Conservation (phyloP, 1,140 invertebrate genomes). For the Drosophila auraria region DNA sequence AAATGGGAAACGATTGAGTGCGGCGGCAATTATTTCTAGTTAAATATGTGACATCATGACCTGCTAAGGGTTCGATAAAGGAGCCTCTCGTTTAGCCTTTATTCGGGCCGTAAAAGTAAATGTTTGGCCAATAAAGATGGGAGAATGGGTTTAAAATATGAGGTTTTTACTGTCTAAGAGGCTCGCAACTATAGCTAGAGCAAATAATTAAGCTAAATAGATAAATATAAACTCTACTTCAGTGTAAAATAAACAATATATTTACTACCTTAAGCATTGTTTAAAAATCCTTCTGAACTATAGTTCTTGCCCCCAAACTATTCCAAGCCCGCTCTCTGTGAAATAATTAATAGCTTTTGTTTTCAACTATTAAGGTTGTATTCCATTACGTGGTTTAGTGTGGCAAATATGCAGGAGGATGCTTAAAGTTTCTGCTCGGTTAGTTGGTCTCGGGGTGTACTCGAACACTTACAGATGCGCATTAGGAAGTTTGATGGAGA, state of each 20-base stretch:
- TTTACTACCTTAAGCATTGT: no score
- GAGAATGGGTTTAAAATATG: neutral
- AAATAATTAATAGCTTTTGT: slow-evolving; percentile 14
- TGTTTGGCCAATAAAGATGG: slow-evolving; percentile 10
- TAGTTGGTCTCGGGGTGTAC: slow-evolving; percentile 8
- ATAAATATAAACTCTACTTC: neutral
- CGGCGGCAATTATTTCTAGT: slow-evolving; percentile 20
- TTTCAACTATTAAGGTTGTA: slow-evolving; percentile 13
- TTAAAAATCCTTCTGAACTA: no score
- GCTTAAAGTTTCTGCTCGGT: slow-evolving; percentile 6
- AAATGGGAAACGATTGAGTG: slow-evolving; percentile 19
- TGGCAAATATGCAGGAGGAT: slow-evolving; percentile 9
- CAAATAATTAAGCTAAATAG: neutral
- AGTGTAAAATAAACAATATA: no score
- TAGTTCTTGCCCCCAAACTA: neutral
- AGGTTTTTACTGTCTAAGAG: neutral
- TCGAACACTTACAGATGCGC: slow-evolving; percentile 44
- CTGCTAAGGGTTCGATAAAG: slow-evolving; percentile 1
- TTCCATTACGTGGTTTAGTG: neutral
- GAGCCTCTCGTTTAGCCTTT: neutral
- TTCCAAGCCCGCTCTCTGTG: no score
- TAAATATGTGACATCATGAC: neutral
- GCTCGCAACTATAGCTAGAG: neutral
- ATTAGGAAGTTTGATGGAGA: slow-evolving; percentile 39
- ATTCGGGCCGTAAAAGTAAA: neutral